Percentiles rank a stretch among this genome's conserved stretches.
phyloP scores from a whole-genome alignment of 1,140 invertebrate genomes.

The Pseudobourletiella spinata region DNA sequence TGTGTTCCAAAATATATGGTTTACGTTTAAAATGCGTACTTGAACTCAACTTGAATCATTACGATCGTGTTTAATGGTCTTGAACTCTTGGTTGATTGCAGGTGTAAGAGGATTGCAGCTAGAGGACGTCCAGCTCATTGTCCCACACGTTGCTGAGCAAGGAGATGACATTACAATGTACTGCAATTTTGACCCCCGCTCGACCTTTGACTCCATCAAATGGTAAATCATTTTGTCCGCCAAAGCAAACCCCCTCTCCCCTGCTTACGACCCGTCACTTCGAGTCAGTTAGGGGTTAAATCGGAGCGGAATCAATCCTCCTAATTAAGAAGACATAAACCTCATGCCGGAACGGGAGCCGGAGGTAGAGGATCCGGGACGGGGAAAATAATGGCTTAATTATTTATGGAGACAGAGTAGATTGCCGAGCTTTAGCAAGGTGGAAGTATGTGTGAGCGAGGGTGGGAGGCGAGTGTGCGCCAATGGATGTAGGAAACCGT shows the following conservation, averaged over 20 bases:
- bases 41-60: neutral
- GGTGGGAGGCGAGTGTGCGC: neutral
- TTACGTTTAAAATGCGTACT: neutral
- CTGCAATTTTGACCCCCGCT: slow-evolving; percentile 1
- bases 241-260: neutral
- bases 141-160: neutral
- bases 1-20: neutral
- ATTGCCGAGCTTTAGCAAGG: neutral
- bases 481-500: neutral
- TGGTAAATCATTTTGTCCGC: neutral
- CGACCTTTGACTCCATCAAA: slow-evolving; percentile 8
- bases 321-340: neutral
- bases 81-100: neutral
- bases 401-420: neutral
- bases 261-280: too few species aligned
- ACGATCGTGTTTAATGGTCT: too few species aligned
- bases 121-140: neutral
- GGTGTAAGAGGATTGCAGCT: neutral
- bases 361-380: neutral
- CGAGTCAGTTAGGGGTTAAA: too few species aligned
- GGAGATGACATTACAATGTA: neutral
- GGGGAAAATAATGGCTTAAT: neutral
- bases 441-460: neutral
- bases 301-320: too few species aligned
- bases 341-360: too few species aligned